Base-by-base conservation (phyloP, 2,888 invertebrate species). In the Strigamia transsilvanica region DNA sequence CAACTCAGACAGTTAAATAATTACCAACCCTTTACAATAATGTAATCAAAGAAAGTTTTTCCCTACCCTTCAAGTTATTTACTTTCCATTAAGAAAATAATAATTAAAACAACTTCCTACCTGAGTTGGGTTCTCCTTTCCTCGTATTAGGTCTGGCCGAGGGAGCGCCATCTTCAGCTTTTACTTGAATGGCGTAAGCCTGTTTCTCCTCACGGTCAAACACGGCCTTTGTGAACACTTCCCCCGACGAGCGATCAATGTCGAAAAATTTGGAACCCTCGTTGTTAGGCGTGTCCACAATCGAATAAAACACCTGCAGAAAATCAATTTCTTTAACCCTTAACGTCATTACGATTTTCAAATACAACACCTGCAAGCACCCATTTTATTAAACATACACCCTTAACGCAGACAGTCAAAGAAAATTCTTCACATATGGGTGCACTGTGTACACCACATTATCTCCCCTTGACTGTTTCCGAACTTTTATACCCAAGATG, bases 171-270 rank as follows among this genome's bases (percentile, higher is more conserved):
- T 99, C 99, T 83, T 97, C 91, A 0, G 98, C 99, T 88, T 97
- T 96, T 86, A 99, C 98, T 88, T 98, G 97, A 87, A 99, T 90
- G 51, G 98, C 98, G 90, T 98, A 99, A 83, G 98, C 97, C 88
- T 98, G 97, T 91, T 97, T 97, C 83, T 86, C 85, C 90, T 99
- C 99, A 84, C 98, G 93, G 90, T 99, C 99, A 91, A 99, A 99
- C 86, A 96, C 94, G 85, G 95, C 92, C 89, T 96, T 95, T 66
- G 98, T 97, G 90, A 94, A 97, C 87, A 99, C 94, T 89, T 97
- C 96, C 27, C 99, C 99, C 41, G 97, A 95, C 89, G 96, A 94
- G 88, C 94, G 92, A 90, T 98, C 97, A 89, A 99, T 98, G 90
- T 96, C 95, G 90, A 99, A 99, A 90, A 93, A 97, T 88, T 96